Conservation (phyloP, 2,113 vertebrate genomes). For the Psittacula cyanocephala region DNA sequence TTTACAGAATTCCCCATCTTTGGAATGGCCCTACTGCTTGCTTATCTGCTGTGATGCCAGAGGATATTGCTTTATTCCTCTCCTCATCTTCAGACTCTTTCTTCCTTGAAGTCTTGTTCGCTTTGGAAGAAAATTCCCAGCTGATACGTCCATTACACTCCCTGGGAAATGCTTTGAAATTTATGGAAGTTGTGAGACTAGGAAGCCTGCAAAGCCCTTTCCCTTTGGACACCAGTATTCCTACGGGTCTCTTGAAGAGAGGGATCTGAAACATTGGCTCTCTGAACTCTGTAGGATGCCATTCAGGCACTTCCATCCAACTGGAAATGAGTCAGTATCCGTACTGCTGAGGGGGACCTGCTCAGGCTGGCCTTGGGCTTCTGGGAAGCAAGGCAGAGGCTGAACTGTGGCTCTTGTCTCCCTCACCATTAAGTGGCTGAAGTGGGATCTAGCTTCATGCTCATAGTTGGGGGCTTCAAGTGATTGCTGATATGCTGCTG, state of each 20-base stretch:
- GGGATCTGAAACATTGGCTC: neutral
- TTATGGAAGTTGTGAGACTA: neutral
- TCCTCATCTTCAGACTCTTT: neutral
- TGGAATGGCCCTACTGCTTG: neutral
- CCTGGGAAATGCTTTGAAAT: neutral
- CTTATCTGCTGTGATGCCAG: neutral
- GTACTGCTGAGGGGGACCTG: neutral
- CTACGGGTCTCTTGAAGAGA: rapidly evolving
- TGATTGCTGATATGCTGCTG: neutral
- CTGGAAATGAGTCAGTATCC: neutral
- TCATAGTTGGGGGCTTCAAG: neutral
- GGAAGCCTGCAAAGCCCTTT: neutral
- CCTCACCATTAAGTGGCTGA: neutral
- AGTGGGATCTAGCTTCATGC: neutral
- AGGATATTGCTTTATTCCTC: neutral
- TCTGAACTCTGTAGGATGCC: neutral
- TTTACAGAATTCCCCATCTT: neutral
- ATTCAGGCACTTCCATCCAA: neutral
- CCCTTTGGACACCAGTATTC: neutral
- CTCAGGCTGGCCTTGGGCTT: neutral
- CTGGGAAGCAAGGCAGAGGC: neutral
- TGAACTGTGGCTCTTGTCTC: neutral
- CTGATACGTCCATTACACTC: neutral
- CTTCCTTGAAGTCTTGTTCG: neutral
- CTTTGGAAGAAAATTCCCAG: neutral